Percentiles rank a stretch among this genome's conserved stretches.
Evolutionary conservation across 2,797 vertebrate species (phyloP).

Genomic region (Tachyglossus aculeatus): DNA sequence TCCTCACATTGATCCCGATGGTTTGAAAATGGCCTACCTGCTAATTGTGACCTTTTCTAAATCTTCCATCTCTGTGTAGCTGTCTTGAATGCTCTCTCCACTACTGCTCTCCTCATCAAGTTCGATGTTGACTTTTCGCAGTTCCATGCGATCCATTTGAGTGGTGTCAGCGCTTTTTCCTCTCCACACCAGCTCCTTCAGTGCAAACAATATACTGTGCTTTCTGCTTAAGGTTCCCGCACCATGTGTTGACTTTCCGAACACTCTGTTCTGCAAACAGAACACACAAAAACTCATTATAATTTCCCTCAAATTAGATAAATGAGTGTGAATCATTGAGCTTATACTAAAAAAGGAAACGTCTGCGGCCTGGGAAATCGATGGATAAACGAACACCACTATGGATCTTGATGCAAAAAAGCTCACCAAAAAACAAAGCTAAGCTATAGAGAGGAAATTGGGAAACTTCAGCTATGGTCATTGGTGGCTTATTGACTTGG

Average conservation of each 20-base stretch:
- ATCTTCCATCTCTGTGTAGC: conserved; percentile 74
- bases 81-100: conserved; percentile 83
- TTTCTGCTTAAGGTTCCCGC: conserved; percentile 54
- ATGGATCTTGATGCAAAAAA: too few species aligned
- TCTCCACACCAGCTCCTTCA: conserved; percentile 59
- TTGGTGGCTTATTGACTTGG: too few species aligned
- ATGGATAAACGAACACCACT: not conserved
- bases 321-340: conserved; percentile 40
- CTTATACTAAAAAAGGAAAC: conserved; percentile 27
- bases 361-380: conserved; percentile 35
- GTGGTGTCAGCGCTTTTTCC: conserved; percentile 64
- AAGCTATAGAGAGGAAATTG: too few species aligned
- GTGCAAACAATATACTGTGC: conserved; percentile 66
- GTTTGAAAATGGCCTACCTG: conserved; percentile 76
- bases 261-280: conserved; percentile 78
- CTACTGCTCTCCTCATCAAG: conserved; percentile 86
- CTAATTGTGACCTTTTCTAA: conserved; percentile 85
- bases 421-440: too few species aligned
- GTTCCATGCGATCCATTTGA: conserved; percentile 90
- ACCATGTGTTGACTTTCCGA: conserved; percentile 56
- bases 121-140: conserved; percentile 86
- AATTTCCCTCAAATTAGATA: conserved; percentile 63
- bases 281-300: conserved; percentile 60
- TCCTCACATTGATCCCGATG: not conserved
- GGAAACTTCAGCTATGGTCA: too few species aligned